Base-by-base conservation (phyloP, 2,888 invertebrate species). In the Hemistola chrysoprasaria region DNA sequence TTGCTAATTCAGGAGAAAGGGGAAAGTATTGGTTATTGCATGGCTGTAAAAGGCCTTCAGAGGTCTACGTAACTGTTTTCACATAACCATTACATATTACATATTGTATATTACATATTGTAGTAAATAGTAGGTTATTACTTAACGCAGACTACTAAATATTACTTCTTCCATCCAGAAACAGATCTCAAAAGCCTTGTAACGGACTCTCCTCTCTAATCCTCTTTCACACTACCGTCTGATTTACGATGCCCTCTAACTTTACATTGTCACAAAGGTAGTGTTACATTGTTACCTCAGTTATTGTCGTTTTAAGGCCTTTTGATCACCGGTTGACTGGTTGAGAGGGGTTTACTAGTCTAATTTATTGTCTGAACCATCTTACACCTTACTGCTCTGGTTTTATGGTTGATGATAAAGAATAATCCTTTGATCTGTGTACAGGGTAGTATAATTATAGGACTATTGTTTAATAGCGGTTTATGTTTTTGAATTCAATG, bases 301-400 rank as follows among this genome's bases (percentile, higher is more conserved):
- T 47, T 40, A 53, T 34, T 29, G 41, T 32, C 40, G 36, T 43
- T 46, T 53, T 41, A 50, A 47, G 47, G 43, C 37, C 33, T 40
- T 50, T 53, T 53, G 50, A 50, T 50, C 45, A 50, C 50, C 47
- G 36, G 40, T 47, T 47, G 35, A 50, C 42, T 36, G 40, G 27
- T 38, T 40, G 45, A 50, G 40, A 30, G 45, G 32, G 40, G 47
- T 43, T 47, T 41, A 46, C 37, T 48, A 40, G 28, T 27, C 22
- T 44, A 34, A 40, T 46, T 50, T 40, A 44, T 47, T 42, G 40
- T 36, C 11, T 21, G 25, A 26, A 27, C 36, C 31, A 36, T 36
- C 27, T 27, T 27, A 31, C 36, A 28, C 21, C 10, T 39, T 22
- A 8, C 3, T 25, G 25, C 8, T 24, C 24, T 39, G 9, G 32